Evolutionary conservation across 2,113 vertebrate species (phyloP).

Genomic region (Brachyhypopomus occidentalis): DNA sequence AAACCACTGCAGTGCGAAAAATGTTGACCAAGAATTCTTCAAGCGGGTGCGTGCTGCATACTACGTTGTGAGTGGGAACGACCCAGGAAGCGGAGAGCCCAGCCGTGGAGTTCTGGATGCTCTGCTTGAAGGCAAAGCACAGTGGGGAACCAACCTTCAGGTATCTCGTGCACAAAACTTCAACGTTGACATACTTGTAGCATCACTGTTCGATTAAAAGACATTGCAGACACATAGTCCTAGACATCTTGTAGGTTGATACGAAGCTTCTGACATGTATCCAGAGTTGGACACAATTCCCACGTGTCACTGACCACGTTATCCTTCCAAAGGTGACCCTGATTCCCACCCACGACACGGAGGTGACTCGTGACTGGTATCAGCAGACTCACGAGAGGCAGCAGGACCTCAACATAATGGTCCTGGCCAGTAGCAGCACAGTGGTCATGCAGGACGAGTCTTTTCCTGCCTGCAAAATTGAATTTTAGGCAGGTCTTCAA

Average conservation of each 20-base stretch:
- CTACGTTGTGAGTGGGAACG: constrained; percentile 96
- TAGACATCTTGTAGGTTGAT: too few species aligned
- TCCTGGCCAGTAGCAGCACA: constrained; percentile 98
- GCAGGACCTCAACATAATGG: constrained; percentile 96
- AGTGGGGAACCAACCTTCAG: constrained; percentile 97
- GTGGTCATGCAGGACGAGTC: constrained; percentile 99
- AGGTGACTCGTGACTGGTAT: constrained; percentile 97
- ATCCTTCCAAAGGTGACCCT: constrained; percentile 84
- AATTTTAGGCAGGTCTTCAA: constrained; percentile 82
- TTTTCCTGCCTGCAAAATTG: constrained; percentile 99
- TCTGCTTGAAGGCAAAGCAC: constrained; percentile 91
- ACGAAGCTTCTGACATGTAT: neutral
- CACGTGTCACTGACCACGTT: neutral
- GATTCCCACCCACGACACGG: constrained; percentile 96
- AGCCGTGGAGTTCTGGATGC: constrained; percentile 92
- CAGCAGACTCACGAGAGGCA: constrained; percentile 97
- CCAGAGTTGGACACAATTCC: neutral
- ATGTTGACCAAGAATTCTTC: constrained; percentile 95
- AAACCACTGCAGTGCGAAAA: constrained; percentile 98
- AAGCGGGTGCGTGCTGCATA: constrained; percentile 89
- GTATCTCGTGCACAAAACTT: constrained; percentile 64
- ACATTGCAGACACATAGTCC: neutral
- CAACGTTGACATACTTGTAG: neutral
- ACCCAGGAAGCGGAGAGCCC: constrained; percentile 88
- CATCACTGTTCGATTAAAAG: neutral